A percentile compares a stretch with the other conserved stretches of the same genome.
Evolutionary conservation across 2,888 invertebrate species (phyloP).

Genomic region (Mesorhabditis sp.): DNA sequence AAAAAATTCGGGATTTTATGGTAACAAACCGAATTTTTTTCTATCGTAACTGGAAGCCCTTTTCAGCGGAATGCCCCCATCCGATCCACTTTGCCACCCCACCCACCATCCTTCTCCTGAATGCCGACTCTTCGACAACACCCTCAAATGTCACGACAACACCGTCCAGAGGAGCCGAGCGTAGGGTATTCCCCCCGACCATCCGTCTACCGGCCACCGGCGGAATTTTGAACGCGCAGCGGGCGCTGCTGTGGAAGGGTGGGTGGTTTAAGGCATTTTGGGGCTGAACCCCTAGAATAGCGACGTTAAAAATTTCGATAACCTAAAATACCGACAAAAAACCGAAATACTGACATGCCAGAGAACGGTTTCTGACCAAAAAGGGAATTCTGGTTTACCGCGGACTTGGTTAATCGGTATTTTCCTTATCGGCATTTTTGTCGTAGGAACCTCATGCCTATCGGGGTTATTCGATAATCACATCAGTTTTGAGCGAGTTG

Average conservation of each 20-base stretch:
- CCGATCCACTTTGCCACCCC: not conserved
- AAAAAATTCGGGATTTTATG: not conserved
- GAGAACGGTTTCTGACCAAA: not conserved
- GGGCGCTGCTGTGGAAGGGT: not conserved
- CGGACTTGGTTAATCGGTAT: too few relatives aligned
- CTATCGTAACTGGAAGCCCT: not conserved
- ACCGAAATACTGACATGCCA: too few relatives aligned
- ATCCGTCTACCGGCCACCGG: slow-evolving; percentile 3
- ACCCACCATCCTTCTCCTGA: not conserved
- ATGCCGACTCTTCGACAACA: not conserved
- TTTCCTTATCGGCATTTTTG: too few relatives aligned
- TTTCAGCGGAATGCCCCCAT: slow-evolving; percentile 4
- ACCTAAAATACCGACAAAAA: not conserved
- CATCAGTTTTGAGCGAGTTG: too few relatives aligned
- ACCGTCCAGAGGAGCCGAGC: not conserved
- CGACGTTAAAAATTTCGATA: not conserved
- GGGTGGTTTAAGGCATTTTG: not conserved
- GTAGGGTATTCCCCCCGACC: not conserved
- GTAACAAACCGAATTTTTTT: too few relatives aligned
- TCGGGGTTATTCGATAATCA: too few relatives aligned
- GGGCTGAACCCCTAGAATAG: not conserved
- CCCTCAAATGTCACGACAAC: too few relatives aligned
- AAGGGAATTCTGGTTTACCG: too few relatives aligned
- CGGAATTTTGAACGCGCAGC: not conserved
- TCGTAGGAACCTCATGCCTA: too few relatives aligned